Evolutionary conservation across 2,797 vertebrate genomes (phyloP).

Genomic region (Etheostoma perlongum): DNA sequence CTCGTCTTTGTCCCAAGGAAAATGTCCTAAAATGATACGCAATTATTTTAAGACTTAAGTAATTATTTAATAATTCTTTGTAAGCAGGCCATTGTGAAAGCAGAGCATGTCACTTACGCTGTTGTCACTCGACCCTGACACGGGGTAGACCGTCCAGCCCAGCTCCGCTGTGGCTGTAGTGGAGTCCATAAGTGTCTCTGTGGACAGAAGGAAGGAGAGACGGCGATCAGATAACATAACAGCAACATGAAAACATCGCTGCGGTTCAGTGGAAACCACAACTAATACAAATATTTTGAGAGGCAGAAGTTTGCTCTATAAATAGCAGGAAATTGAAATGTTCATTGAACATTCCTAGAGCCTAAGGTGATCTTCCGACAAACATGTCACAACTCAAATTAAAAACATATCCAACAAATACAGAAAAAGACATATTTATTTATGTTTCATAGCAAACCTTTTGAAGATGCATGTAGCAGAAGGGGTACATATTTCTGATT

Average conservation of each 20-base stretch:
- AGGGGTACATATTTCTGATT: background rate
- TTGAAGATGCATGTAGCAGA: background rate
- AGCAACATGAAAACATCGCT: slow-evolving; percentile 8
- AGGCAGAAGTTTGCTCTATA: background rate
- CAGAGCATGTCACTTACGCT: slow-evolving; percentile 79
- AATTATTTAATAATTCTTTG: slow-evolving; percentile 25
- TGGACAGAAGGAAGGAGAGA: slow-evolving; percentile 63
- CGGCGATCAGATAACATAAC: slow-evolving; percentile 50
- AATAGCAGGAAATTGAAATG: background rate
- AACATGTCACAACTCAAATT: background rate
- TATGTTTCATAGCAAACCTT: background rate
- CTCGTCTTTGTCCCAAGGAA: slow-evolving; percentile 15
- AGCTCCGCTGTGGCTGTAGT: slow-evolving; percentile 98
- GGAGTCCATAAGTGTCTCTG: slow-evolving; percentile 99
- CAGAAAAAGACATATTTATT: background rate
- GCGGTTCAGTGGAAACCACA: slow-evolving; percentile 11
- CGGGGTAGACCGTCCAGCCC: slow-evolving; percentile 96
- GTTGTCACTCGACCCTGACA: slow-evolving; percentile 92
- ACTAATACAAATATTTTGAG: slow-evolving; percentile 12
- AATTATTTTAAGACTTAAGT: slow-evolving; percentile 19
- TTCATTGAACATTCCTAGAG: background rate
- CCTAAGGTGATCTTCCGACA: background rate
- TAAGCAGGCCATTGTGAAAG: background rate
- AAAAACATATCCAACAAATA: background rate
- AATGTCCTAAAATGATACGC: background rate